Conservation (phyloP, 2,797 vertebrate genomes). For the Pogoniulus pusillus region DNA sequence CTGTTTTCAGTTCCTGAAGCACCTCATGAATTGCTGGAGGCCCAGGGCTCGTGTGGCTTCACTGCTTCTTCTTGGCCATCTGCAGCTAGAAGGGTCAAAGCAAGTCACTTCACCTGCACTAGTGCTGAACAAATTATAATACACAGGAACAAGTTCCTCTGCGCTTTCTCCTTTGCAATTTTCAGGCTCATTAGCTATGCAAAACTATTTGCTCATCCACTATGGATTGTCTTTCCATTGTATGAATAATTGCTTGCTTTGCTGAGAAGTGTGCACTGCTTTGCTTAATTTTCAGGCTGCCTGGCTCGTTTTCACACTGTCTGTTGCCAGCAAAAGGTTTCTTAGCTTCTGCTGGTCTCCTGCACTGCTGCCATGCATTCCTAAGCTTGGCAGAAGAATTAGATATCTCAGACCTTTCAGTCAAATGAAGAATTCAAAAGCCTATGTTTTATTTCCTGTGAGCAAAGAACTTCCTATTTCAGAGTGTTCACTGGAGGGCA, state of each 20-base stretch:
- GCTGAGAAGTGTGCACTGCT: not conserved
- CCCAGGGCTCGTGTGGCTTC: not conserved
- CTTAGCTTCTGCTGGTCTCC: not conserved
- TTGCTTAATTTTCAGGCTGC: constrained; percentile 13
- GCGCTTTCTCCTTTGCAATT: not conserved
- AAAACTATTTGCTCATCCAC: not conserved
- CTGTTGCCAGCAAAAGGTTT: not conserved
- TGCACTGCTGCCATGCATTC: not conserved
- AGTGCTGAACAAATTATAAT: not conserved
- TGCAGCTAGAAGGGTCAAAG: not conserved
- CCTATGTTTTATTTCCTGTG: not conserved
- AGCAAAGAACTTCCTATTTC: not conserved
- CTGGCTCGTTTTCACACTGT: not conserved
- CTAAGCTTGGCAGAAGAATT: not conserved
- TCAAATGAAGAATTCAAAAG: not conserved
- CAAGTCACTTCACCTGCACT: not conserved
- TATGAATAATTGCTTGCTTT: not conserved
- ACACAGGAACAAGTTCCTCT: not conserved
- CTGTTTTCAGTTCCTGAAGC: not conserved
- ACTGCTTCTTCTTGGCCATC: not conserved
- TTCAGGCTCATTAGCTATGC: not conserved
- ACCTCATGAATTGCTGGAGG: not conserved
- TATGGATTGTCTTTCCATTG: not conserved
- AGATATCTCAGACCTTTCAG: not conserved
- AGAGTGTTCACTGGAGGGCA: not conserved